A percentile compares a stretch with the other conserved stretches of the same genome.
Evolutionary conservation across 2,888 invertebrate species (phyloP).

Genomic region (Chrysina gloriosa): DNA sequence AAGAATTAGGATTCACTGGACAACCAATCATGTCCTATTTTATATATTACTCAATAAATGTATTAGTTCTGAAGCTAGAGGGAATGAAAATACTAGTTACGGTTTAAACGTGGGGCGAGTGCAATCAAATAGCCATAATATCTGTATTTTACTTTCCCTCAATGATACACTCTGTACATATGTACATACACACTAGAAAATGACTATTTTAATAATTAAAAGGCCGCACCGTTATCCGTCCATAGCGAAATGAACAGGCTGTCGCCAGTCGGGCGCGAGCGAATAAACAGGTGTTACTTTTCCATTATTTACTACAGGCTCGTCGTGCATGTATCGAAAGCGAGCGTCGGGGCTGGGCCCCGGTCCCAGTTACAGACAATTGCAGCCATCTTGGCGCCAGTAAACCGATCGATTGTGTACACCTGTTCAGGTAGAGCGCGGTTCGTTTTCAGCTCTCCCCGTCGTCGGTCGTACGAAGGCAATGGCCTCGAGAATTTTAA

Average conservation of each 20-base stretch:
- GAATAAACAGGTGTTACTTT: constrained; percentile 18
- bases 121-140: too few species aligned
- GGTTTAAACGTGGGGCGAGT: too few species aligned
- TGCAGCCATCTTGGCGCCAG: constrained; percentile 37
- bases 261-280: constrained; percentile 4
- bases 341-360: background rate
- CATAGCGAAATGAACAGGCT: background rate
- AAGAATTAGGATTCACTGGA: too few species aligned
- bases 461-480: background rate
- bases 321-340: background rate
- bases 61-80: too few species aligned
- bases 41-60: too few species aligned
- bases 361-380: constrained; percentile 29
- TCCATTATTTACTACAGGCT: background rate
- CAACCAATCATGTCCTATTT: too few species aligned
- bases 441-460: background rate
- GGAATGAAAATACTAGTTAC: too few species aligned
- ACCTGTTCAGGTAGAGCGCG: constrained; percentile 24
- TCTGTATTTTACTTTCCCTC: too few species aligned
- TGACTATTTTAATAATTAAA: constrained; percentile 8
- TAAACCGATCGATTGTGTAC: constrained; percentile 31
- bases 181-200: background rate
- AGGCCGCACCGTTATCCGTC: background rate
- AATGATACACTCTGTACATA: too few species aligned
- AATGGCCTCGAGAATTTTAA: background rate